Base-by-base conservation (phyloP, 2,797 vertebrate genomes). In the Bovichtus diacanthus region DNA sequence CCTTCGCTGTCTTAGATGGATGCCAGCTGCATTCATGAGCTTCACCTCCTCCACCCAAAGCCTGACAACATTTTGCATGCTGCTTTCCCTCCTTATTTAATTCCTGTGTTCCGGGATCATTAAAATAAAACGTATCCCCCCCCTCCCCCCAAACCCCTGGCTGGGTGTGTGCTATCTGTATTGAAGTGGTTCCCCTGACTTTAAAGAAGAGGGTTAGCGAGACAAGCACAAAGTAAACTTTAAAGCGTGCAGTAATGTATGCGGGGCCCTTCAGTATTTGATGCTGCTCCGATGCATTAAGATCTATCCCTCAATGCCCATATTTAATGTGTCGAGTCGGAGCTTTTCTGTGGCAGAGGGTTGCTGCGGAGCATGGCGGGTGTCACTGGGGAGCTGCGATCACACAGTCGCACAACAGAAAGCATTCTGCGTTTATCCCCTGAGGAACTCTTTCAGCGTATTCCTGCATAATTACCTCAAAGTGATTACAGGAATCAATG, bases 391-490 rank as follows among this genome's bases (percentile, higher is more conserved):
- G 94, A 94, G 80, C 75, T 74, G 81, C 62, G 77, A 90, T 91
- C 87, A 86, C 80, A 90, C 81, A 84, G 87, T 87, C 55, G 74
- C 83, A 62, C 82, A 85, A 90, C 77, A 84, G 78, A 90, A 89
- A 91, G 86, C 53, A 51, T 90, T 89, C 86, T 76, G 68, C 21
- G 10, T 74, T n/a, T 19, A 55, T 53, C 83, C 83, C 83, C 81
- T 1, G 5, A 88, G 82, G 82, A 92, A 78, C 84, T 82, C 83
- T 84, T 93, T 93, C 90, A 91, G 90, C 83, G 54, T 84, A 88
- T 92, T 92, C 70, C 87, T 90, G 89, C 80, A 91, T 94, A 93
- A 95, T 95, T 92, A 93, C 88, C 87, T 87, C 81, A 82, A 87
- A 90, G 89, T 88, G 87, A 92, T 94, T 92, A 92, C 65, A 81